phyloP scores from a whole-genome alignment of 1,140 invertebrate genomes.

The Diabrotica virgifera region DNA sequence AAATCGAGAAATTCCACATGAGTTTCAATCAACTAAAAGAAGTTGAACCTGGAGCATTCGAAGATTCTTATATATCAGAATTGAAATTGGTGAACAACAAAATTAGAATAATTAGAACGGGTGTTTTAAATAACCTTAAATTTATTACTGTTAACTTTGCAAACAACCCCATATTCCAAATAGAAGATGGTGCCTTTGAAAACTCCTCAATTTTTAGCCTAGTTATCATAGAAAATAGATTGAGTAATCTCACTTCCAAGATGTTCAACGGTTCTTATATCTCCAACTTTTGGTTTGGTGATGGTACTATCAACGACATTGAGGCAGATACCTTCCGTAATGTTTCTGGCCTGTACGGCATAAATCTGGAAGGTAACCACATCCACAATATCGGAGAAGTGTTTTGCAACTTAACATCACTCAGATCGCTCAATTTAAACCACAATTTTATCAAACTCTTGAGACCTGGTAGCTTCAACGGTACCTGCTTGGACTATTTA shows the following conservation, averaged over 20 bases:
- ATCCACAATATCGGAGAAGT: background rate
- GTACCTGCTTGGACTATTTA: background rate
- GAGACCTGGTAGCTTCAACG: background rate
- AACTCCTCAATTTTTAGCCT: background rate
- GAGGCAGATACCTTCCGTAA: background rate
- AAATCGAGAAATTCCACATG: background rate
- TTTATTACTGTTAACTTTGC: background rate
- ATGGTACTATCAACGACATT: background rate
- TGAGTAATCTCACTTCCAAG: background rate
- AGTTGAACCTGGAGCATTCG: background rate
- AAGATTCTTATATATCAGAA: background rate
- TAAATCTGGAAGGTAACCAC: background rate
- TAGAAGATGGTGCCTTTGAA: background rate
- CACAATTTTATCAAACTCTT: background rate
- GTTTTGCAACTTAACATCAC: background rate
- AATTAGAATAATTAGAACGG: background rate
- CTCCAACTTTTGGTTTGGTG: background rate
- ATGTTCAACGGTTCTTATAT: background rate
- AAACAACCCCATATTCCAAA: background rate
- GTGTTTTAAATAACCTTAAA: background rate
- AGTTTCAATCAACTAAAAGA: background rate
- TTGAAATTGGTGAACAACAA: background rate
- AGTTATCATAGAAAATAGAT: background rate
- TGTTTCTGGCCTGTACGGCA: background rate
- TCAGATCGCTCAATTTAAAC: background rate